Base-by-base conservation (phyloP, 2,888 invertebrate species). In the Drosophila anomelani region DNA sequence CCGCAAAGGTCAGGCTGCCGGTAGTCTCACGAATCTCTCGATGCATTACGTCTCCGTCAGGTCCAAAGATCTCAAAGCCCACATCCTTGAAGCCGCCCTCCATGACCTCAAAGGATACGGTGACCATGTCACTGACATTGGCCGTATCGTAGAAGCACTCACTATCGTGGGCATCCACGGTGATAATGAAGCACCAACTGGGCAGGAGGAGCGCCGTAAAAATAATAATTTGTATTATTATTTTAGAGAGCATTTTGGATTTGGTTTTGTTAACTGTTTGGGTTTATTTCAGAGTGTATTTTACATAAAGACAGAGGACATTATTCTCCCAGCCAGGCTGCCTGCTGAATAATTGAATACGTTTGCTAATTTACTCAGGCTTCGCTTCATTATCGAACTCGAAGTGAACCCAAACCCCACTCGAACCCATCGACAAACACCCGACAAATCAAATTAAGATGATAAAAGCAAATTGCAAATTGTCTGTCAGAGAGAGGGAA, bases 391-490 rank as follows among this genome's bases (percentile, higher is more conserved):
- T 71, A 80, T 80, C 61, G 59, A 26, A 49, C 56, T 55, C 46
- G 15, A 46, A 55, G 54, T 38, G 67, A 54, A 32, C 56, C 46
- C 29, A 34, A 17, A 36, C 15, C 12, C 47, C 15, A 23, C 46
- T 32, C 29, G 17, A 15, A n/a, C 41, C 38, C 58, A 29, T 62
- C 23, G 10, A 7, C 88, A 89, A 89, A 81, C 64, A 85, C 60
- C 59, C 75, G 71, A 69, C 83, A 89, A 85, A 88, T 80, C 81
- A 82, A 85, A 85, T 85, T 89, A 88, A 89, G 86, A 76, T 85
- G 88, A 82, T 85, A 89, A 88, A 89, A 82, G 86, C 83, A 87
- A 89, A 87, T 89, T 84, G 83, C 78, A 88, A 85, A 85, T 77
- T 80, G 89, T 71, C 85, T 80, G 74, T 57, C 71, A 23, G 34